These are phyloP conservation scores for Saccopteryx leptura DNA, from an alignment of 2,113 vertebrate genomes.

Conservation along the genomic window DNA sequence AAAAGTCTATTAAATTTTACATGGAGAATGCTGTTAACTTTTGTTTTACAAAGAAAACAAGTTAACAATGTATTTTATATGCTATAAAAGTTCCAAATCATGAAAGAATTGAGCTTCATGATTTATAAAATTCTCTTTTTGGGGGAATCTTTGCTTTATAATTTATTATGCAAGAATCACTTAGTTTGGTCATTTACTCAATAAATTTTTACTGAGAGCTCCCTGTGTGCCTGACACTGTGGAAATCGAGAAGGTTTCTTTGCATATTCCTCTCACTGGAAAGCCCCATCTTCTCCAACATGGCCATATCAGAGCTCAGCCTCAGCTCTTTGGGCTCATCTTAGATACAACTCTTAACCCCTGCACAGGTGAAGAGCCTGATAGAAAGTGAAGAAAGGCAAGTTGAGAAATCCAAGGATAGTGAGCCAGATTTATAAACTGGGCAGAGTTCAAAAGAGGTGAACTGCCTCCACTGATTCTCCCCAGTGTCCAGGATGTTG, in stretches of 20 bases:
- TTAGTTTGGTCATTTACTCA: neutral
- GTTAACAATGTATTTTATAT: neutral
- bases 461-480: neutral
- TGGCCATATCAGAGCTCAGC: neutral
- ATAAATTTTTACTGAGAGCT: neutral
- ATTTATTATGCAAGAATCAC: neutral
- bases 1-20: neutral
- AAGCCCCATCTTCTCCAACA: neutral
- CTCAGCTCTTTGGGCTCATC: neutral
- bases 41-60: slow-evolving; percentile 2
- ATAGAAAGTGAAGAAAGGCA: neutral
- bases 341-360: neutral
- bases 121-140: neutral
- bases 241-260: neutral
- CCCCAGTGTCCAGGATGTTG: neutral
- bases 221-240: neutral
- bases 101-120: neutral
- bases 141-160: neutral
- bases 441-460: neutral
- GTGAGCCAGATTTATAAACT: neutral
- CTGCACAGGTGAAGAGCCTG: neutral
- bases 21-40: neutral
- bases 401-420: neutral
- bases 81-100: neutral
- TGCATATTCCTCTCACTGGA: neutral